These are phyloP conservation scores for Gastracanthus pulcherrimus DNA, from an alignment of 2,888 invertebrate species.

Conservation along the genomic window DNA sequence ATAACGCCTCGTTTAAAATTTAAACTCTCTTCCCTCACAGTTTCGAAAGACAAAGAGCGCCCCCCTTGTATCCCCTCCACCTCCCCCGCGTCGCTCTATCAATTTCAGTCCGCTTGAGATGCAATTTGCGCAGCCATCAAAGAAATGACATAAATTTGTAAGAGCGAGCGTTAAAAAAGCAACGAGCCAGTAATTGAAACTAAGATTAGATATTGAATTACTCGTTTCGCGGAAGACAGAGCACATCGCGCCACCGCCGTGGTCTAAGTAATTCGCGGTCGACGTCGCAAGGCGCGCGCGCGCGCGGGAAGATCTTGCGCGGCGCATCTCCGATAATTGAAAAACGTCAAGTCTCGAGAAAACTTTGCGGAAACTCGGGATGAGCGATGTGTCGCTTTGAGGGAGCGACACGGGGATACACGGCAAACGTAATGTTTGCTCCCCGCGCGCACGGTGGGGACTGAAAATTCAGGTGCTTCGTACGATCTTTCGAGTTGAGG, in stretches of 20 bases:
- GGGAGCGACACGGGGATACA: not conserved
- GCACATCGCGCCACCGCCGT: not conserved
- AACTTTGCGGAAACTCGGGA: constrained; percentile 25
- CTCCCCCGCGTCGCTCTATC: constrained; percentile 9
- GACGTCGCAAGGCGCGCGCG: too few species aligned
- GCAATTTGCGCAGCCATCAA: constrained; percentile 21
- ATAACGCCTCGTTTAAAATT: constrained; percentile 3
- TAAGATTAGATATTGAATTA: constrained; percentile 47
- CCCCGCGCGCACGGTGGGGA: not conserved
- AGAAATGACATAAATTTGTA: constrained; percentile 17
- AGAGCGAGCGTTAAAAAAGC: constrained; percentile 17
- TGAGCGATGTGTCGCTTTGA: constrained; percentile 36
- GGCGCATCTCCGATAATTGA: constrained; percentile 53
- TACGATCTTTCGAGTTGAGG: too few species aligned
- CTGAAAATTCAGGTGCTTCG: not conserved
- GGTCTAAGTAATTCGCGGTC: constrained; percentile 29
- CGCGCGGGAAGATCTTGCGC: not conserved
- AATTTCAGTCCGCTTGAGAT: not conserved
- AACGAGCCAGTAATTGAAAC: constrained; percentile 38
- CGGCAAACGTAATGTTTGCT: too few species aligned
- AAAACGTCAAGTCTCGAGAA: constrained; percentile 38
- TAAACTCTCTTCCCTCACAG: not conserved
- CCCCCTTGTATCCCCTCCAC: too few species aligned
- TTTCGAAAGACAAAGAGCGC: not conserved
- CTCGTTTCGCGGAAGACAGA: constrained; percentile 19